phyloP scores from a whole-genome alignment of 2,113 vertebrate genomes.

The Scytalopus superciliaris region DNA sequence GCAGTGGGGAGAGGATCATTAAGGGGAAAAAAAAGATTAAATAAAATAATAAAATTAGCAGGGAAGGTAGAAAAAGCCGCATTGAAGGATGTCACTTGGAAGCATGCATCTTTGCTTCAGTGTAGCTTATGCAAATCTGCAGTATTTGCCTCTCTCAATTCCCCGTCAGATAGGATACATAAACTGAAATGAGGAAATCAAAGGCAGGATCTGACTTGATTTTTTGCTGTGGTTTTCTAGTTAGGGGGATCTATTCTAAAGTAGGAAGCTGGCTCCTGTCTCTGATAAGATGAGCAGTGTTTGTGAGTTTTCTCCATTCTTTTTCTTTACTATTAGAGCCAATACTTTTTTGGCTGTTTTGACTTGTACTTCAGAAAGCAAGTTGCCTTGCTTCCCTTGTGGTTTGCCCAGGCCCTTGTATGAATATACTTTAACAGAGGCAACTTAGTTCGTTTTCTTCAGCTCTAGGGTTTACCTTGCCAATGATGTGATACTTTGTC shows the following conservation, averaged over 20 bases:
- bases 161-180: not conserved
- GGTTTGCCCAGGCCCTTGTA: not conserved
- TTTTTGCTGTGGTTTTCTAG: not conserved
- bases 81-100: not conserved
- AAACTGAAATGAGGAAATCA: constrained; percentile 14
- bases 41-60: not conserved
- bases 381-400: not conserved
- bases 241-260: not conserved
- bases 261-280: not conserved
- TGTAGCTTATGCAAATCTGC: not conserved
- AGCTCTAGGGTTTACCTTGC: not conserved
- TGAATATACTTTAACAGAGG: not conserved
- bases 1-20: not conserved
- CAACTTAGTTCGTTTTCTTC: not conserved
- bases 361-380: not conserved
- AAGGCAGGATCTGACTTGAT: not conserved
- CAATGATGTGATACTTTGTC: not conserved
- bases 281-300: not conserved
- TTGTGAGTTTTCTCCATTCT: not conserved
- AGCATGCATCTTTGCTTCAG: not conserved
- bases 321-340: not conserved
- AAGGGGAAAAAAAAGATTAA: not conserved
- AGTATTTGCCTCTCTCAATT: constrained; percentile 2
- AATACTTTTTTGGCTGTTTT: not conserved
- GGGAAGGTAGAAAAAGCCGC: not conserved